Evolutionary conservation across 2,797 vertebrate species (phyloP).

Genomic region (Tapera naevia): DNA sequence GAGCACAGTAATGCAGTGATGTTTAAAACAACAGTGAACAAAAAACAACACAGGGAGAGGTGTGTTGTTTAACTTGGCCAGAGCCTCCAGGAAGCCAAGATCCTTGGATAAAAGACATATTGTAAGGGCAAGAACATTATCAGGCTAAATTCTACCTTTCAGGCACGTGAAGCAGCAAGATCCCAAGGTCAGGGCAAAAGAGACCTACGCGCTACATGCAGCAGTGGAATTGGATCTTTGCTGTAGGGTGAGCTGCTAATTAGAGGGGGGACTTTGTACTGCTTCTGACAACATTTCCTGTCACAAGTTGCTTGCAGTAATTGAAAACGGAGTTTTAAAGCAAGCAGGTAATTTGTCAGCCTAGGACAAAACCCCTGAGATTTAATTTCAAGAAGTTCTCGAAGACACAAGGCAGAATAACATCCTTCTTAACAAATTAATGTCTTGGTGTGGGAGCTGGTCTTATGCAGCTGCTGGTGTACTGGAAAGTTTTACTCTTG

Average conservation of each 20-base stretch:
- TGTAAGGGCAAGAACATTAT: not conserved
- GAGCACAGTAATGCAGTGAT: not conserved
- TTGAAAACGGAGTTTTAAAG: not conserved
- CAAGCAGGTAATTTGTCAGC: not conserved
- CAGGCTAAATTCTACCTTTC: not conserved
- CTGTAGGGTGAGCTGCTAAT: not conserved
- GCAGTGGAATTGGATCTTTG: not conserved
- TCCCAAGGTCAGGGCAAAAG: not conserved
- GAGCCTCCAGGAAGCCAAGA: not conserved
- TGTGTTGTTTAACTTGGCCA: not conserved
- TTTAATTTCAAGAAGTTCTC: not conserved
- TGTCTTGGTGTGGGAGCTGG: not conserved
- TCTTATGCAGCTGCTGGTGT: not conserved
- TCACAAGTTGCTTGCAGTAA: not conserved
- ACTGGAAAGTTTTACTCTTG: not conserved
- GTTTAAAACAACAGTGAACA: not conserved
- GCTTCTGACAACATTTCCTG: not conserved
- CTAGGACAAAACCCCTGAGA: accelerated
- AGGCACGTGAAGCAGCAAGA: not conserved
- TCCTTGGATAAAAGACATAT: not conserved
- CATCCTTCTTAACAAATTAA: not conserved
- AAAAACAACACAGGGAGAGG: not conserved
- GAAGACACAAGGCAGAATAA: not conserved
- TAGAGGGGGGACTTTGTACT: not conserved
- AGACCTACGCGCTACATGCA: not conserved